A percentile compares a stretch with the other conserved stretches of the same genome.
Conservation (phyloP, 2,113 vertebrate genomes). For the Ariopsis seemanni region DNA sequence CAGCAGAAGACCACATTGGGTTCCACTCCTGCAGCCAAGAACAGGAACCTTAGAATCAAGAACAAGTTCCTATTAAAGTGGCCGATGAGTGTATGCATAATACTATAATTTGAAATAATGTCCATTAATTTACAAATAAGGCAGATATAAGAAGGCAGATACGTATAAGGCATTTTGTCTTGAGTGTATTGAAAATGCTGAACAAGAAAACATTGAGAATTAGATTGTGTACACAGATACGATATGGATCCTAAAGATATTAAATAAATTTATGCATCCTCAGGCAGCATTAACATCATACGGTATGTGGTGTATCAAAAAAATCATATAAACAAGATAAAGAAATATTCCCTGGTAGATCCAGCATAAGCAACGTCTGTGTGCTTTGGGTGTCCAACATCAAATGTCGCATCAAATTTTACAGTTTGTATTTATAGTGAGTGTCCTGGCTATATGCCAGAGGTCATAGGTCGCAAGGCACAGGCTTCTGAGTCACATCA, state of each 20-base stretch:
- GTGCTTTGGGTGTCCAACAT: neutral
- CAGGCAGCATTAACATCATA: neutral
- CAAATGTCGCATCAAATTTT: slow-evolving; percentile 26
- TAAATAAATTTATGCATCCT: neutral
- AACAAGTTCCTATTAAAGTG: too few relatives aligned
- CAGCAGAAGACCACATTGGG: too few relatives aligned
- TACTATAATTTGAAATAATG: neutral
- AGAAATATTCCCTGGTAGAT: neutral
- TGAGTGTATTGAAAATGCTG: neutral
- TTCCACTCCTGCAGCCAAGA: too few relatives aligned
- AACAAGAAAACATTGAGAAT: neutral
- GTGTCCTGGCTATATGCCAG: slow-evolving; percentile 53
- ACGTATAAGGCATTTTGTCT: neutral
- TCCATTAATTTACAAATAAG: neutral
- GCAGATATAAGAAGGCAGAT: neutral
- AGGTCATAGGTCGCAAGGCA: slow-evolving; percentile 42
- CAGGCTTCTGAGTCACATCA: slow-evolving; percentile 34
- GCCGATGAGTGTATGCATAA: neutral
- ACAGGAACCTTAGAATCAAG: too few relatives aligned
- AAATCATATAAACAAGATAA: neutral
- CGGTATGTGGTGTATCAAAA: neutral
- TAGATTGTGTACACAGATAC: neutral
- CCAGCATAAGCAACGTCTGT: neutral
- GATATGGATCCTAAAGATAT: neutral
- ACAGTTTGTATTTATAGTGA: slow-evolving; percentile 19